phyloP scores from a whole-genome alignment of 2,113 vertebrate species.

The Paralichthys olivaceus region DNA sequence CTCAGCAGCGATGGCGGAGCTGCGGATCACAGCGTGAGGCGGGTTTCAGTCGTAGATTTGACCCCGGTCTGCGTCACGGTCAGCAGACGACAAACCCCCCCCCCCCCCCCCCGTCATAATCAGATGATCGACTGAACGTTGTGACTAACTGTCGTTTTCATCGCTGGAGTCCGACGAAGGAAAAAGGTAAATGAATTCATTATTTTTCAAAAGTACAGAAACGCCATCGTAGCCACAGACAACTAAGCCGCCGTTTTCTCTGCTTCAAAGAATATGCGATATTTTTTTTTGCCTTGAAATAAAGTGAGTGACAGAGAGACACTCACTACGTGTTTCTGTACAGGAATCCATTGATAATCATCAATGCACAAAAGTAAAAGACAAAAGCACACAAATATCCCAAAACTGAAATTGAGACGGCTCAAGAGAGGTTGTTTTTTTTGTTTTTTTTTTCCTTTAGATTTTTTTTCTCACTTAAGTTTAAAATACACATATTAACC shows the following conservation, averaged over 20 bases:
- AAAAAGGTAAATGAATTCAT: slow-evolving; percentile 41
- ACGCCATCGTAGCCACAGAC: slow-evolving; percentile 67
- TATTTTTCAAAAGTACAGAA: slow-evolving; percentile 64
- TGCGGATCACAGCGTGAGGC: neutral
- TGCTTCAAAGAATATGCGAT: slow-evolving; percentile 33
- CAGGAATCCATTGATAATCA: slow-evolving; percentile 72
- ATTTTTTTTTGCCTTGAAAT: slow-evolving; percentile 62
- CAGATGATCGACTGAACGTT: slow-evolving; percentile 55
- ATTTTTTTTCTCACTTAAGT: slow-evolving; percentile 56
- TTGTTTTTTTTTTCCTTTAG: slow-evolving; percentile 4
- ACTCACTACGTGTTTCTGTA: slow-evolving; percentile 64
- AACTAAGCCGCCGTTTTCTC: slow-evolving; percentile 66
- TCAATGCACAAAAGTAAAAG: slow-evolving; percentile 76
- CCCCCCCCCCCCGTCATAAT: too few species aligned
- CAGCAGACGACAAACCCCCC: slow-evolving; percentile 44
- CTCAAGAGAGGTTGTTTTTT: slow-evolving; percentile 64
- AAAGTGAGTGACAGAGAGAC: slow-evolving; percentile 60
- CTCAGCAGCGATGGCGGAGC: neutral
- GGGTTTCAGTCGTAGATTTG: neutral
- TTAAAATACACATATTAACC: slow-evolving; percentile 75
- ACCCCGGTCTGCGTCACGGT: slow-evolving; percentile 24
- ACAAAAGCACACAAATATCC: slow-evolving; percentile 74
- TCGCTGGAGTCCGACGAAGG: slow-evolving; percentile 46
- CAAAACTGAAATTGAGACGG: slow-evolving; percentile 71
- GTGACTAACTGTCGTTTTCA: slow-evolving; percentile 49